Evolutionary conservation across 1,140 invertebrate species (phyloP).

Genomic region (Hycleus cichorii): DNA sequence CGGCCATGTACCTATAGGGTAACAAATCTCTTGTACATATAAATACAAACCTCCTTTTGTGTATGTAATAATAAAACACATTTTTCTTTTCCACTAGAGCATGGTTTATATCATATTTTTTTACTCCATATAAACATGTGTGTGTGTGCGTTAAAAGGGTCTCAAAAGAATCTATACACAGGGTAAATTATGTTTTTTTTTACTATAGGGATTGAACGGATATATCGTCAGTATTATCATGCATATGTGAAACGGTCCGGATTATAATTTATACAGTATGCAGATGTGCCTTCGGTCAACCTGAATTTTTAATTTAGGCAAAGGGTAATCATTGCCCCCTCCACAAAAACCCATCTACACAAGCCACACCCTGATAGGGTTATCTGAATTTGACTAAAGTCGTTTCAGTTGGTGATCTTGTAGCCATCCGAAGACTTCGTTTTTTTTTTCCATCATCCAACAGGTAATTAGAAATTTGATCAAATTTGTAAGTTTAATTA

Average conservation of each 20-base stretch:
- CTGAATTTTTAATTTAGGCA: constrained; percentile 23
- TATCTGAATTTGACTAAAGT: constrained; percentile 7
- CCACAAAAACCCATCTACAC: background rate
- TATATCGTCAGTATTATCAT: constrained; percentile 21
- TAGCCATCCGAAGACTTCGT: background rate
- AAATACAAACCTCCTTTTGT: constrained; percentile 32
- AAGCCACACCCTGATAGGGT: constrained; percentile 21
- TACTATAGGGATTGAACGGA: constrained; percentile 17
- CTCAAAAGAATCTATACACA: constrained; percentile 23
- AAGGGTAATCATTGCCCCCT: constrained; percentile 25
- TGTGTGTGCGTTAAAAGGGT: constrained; percentile 26
- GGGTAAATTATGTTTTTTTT: constrained; percentile 29
- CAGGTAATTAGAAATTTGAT: no score
- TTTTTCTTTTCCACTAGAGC: constrained; percentile 39
- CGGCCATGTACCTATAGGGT: constrained; percentile 15
- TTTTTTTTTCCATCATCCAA: no score
- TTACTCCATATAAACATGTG: constrained; percentile 7
- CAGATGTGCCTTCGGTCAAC: constrained; percentile 21
- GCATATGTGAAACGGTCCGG: constrained; percentile 19
- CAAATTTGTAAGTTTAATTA: no score
- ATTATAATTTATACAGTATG: constrained; percentile 27
- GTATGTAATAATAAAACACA: constrained; percentile 35
- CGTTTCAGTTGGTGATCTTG: constrained; percentile 11
- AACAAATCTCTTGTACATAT: constrained; percentile 29
- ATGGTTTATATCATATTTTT: constrained; percentile 36